Evolutionary conservation across 2,797 vertebrate genomes (phyloP).

Genomic region (Arnoldichthys spilopterus): DNA sequence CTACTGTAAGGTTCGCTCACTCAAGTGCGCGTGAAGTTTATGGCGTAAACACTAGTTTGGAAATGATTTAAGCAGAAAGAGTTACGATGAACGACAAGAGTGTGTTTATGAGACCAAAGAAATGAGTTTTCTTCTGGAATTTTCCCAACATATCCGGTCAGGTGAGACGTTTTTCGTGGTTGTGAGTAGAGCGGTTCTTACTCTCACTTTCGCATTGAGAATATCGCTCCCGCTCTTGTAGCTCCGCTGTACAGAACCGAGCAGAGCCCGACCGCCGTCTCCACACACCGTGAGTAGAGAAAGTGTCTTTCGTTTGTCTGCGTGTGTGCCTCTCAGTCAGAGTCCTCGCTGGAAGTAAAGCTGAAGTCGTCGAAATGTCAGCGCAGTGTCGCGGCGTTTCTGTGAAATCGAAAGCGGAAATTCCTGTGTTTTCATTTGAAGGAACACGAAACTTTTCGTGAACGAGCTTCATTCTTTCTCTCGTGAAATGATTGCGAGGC

Average conservation of each 20-base stretch:
- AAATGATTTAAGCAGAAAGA: background rate
- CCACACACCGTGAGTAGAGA: slow-evolving; percentile 1
- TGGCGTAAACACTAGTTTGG: background rate
- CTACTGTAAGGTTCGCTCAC: background rate
- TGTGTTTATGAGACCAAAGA: background rate
- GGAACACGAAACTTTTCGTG: background rate
- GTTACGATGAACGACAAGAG: background rate
- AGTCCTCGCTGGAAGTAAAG: background rate
- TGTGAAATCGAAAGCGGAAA: slow-evolving; percentile 12
- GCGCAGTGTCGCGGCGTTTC: background rate
- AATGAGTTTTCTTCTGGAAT: no score
- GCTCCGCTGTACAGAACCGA: no score
- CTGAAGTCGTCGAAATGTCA: background rate
- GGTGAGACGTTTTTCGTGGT: background rate
- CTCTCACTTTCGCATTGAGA: slow-evolving; percentile 38
- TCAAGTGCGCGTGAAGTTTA: background rate
- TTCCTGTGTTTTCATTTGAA: background rate
- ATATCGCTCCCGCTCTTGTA: background rate
- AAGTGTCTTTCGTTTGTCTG: background rate
- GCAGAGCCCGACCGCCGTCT: background rate
- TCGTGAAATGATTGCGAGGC: background rate
- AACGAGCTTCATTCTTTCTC: background rate
- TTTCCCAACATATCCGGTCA: background rate
- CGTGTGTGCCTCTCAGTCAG: no score
- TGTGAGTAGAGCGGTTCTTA: background rate